Percentiles rank a stretch among this genome's conserved stretches.
Evolutionary conservation across 2,888 invertebrate species (phyloP).

Genomic region (Neoaliturus tenellus): DNA sequence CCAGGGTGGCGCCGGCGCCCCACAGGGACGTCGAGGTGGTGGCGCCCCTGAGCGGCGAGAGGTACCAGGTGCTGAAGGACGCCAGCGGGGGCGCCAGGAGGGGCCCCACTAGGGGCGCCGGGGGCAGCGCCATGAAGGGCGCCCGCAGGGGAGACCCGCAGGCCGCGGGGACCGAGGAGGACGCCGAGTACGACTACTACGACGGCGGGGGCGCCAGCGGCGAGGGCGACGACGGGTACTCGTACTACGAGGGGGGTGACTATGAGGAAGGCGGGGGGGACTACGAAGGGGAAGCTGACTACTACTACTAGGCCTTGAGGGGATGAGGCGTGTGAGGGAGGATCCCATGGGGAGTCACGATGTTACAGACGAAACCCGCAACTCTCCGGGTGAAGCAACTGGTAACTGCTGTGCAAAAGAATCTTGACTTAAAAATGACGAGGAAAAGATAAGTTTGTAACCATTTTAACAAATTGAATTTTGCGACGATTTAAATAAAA

Average conservation of each 20-base stretch:
- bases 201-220: neutral
- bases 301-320: conserved; percentile 30
- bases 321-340: too few species aligned
- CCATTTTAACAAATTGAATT: too few species aligned
- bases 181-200: conserved; percentile 43
- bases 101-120: neutral
- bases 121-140: too few species aligned
- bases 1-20: neutral
- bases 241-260: conserved; percentile 10
- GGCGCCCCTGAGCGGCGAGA: conserved; percentile 50
- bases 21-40: conserved; percentile 47
- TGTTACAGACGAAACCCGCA: too few species aligned
- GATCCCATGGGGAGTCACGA: too few species aligned
- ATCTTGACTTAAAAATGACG: too few species aligned
- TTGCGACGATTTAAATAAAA: too few species aligned
- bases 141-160: neutral
- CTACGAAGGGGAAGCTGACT: conserved; percentile 1
- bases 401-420: too few species aligned
- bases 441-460: too few species aligned
- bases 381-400: too few species aligned
- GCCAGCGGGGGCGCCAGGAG: conserved; percentile 2
- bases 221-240: conserved; percentile 8
- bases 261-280: conserved; percentile 14
- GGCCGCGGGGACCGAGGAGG: conserved; percentile 32
- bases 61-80: conserved; percentile 46